Base-by-base conservation (phyloP, 2,113 vertebrate species). In the Antechinus stuartii region DNA sequence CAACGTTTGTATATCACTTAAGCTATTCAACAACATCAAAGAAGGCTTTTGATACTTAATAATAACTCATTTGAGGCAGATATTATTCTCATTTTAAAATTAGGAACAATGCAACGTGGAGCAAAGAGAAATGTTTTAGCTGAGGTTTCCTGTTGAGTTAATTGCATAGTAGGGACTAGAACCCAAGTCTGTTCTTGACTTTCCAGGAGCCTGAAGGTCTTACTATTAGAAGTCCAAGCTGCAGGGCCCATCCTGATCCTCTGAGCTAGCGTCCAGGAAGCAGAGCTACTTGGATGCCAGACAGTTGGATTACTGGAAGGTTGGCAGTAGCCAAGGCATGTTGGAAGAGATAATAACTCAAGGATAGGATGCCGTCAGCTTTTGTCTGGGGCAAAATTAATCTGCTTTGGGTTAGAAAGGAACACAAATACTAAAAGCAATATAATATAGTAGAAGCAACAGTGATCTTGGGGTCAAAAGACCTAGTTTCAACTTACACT, bases 71-170 rank as follows among this genome's bases (percentile, higher is more conserved):
- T 47, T 49, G 92, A 96, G n/a, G n/a, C 22, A 93, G 54, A 76
- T 95, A 92, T n/a, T 57, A 95, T 68, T 27, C 22, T 8, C 93
- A 92, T 94, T 97, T 95, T 94, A 89, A 91, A 95, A 96, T 92
- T 49, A 53, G 96, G 22, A 27, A 95, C 91, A 94, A 92, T 94
- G 46, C 92, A 96, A 91, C 19, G 6, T 90, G 47, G 68, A 84
- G 25, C 50, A 90, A 93, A 54, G 95, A 16, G 52, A 89, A 56
- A 23, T 91, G 50, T 49, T 11, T 90, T 46, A n/a, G 27, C 92
- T 76, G 50, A 93, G 90, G 56, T 94, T 94, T 55, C 76, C 90
- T 89, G 94, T 27, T 68, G 26, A 94, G 53, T 95, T 49, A 96
- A 89, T 42, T 23, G 19, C 54, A 92, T 46, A 91, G 22, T 92